phyloP scores from a whole-genome alignment of 2,797 vertebrate genomes.

The Chelmon rostratus region DNA sequence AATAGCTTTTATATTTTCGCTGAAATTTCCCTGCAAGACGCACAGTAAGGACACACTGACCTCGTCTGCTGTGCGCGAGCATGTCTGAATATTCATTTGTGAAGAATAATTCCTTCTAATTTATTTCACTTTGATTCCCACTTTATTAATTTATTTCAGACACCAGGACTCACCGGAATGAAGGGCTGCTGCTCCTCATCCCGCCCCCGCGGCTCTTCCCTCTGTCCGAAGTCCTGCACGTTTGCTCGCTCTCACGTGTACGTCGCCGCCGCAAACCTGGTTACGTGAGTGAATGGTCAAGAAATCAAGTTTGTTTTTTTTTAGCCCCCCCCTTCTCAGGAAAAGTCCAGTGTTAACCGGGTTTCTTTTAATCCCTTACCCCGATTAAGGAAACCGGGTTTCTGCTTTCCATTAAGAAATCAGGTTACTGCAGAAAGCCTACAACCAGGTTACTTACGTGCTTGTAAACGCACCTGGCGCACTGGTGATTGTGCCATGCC shows the following conservation, averaged over 20 bases:
- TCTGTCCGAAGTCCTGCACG: no score
- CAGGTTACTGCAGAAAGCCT: constrained; percentile 43
- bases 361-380: constrained; percentile 58
- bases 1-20: no score
- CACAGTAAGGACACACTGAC: no score
- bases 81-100: no score
- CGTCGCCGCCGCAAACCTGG: not conserved
- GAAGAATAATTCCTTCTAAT: not conserved
- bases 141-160: not conserved
- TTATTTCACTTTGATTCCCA: not conserved
- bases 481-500: not conserved
- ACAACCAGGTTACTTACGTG: constrained; percentile 10
- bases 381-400: constrained; percentile 56
- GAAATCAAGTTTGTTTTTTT: not conserved
- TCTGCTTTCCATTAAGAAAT: constrained; percentile 48
- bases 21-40: no score
- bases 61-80: no score
- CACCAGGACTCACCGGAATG: not conserved
- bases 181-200: not conserved
- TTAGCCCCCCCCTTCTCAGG: not conserved
- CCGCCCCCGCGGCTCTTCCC: no score
- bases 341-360: constrained; percentile 30
- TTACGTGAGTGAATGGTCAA: not conserved
- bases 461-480: constrained; percentile 10
- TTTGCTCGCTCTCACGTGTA: not conserved